Evolutionary conservation across 2,797 vertebrate species (phyloP).

Genomic region (Micropoecilia bifurca): DNA sequence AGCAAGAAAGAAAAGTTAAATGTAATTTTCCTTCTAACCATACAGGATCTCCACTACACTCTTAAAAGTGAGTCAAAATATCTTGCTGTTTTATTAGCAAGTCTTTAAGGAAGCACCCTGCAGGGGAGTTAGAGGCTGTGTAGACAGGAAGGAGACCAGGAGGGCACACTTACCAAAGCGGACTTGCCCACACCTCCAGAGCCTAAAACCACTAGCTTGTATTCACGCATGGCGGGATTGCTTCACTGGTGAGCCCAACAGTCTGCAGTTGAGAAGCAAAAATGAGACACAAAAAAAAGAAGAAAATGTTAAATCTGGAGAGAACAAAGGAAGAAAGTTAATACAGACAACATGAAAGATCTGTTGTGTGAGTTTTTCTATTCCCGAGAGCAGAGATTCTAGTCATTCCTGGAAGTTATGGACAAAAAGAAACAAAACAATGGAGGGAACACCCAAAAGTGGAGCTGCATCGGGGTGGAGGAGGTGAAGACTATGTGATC

Average conservation of each 20-base stretch:
- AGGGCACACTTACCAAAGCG: conserved; percentile 92
- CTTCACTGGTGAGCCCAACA: conserved; percentile 86
- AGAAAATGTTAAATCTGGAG: background rate
- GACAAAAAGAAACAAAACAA: conserved; percentile 77
- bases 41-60: background rate
- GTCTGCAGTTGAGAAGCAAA: conserved; percentile 76
- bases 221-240: conserved; percentile 98
- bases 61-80: background rate
- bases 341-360: conserved; percentile 12
- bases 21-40: conserved; percentile 1
- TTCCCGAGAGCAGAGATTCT: conserved; percentile 61
- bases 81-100: conserved; percentile 27
- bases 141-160: conserved; percentile 28
- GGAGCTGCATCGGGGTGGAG: conserved; percentile 80
- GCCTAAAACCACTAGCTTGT: conserved; percentile 99
- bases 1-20: background rate
- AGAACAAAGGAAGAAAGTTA: background rate
- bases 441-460: conserved; percentile 80
- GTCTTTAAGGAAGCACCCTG: conserved; percentile 26
- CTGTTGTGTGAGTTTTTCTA: conserved; percentile 45
- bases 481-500: conserved; percentile 78
- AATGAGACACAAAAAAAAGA: conserved; percentile 17
- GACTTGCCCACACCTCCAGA: conserved; percentile 99
- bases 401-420: conserved; percentile 75
- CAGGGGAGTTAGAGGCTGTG: conserved; percentile 26